Evolutionary conservation across 2,888 invertebrate species (phyloP), one percentile per base, ranked within the genome.

Genomic region (Plebejus anna): DNA sequence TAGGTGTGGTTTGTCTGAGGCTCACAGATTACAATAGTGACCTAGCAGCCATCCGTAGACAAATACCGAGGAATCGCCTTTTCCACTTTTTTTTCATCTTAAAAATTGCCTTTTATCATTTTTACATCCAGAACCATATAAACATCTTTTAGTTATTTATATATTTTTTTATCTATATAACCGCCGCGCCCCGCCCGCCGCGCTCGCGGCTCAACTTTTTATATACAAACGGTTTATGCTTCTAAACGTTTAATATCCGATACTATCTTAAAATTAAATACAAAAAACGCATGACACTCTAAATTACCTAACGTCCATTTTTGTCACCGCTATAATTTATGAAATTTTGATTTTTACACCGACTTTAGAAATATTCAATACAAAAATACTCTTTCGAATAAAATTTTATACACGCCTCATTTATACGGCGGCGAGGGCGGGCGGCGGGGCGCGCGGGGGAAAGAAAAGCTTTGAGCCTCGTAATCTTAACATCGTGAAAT

Each of bases 171-270:
- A 93, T 92, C 94, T 94, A 94, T 90, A 92, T 91, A 92, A 82
- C 83, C 83, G 81, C 86, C 86, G 82, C 88, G 79, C 87, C 87
- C 84, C 87, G 88, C 87, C 87, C 86, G 66, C 84, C 85, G 82
- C 81, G 79, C 80, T 82, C 83, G 83, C 85, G 82, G 85, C 88
- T 87, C 87, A 88, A 88, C 89, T 90, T 91, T 89, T 91, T 95
- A 94, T 94, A 94, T 95, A 95, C 95, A 95, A 95, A 95, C 95
- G 95, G 95, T 95, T 95, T 95, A 95, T 95, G 95, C 90, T 94
- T 95, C 95, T 95, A 95, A 95, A 95, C 91, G 92, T 95, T 95
- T 94, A 92, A 94, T 95, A 95, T 90, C 92, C 95, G 91, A 94
- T 90, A 87, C 94, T 94, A 94, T 92, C 94, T 94, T 94, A 94